These are phyloP conservation scores for Athene cunicularia DNA, from an alignment of 2,113 vertebrate species.

Conservation along the genomic window DNA sequence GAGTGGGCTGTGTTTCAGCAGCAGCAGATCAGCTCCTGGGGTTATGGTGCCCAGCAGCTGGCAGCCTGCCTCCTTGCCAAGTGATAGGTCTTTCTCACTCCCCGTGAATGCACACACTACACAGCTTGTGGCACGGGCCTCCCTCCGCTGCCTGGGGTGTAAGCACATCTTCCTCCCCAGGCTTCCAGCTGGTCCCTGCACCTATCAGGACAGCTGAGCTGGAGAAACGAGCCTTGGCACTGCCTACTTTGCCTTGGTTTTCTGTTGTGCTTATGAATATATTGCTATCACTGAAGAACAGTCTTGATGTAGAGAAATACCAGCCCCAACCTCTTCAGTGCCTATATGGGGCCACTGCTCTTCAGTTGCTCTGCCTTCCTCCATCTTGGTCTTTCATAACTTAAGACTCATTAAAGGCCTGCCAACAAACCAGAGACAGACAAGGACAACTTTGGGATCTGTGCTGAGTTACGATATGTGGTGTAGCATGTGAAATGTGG, in stretches of 20 bases:
- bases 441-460: not conserved
- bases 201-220: not conserved
- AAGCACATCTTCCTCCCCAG: not conserved
- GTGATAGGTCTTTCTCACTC: not conserved
- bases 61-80: not conserved
- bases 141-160: accelerated
- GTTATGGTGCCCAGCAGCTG: not conserved
- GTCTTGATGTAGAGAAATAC: not conserved
- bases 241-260: not conserved
- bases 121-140: not conserved
- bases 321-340: not conserved
- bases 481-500: not conserved
- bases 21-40: accelerated
- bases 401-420: not conserved
- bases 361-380: not conserved
- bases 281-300: not conserved
- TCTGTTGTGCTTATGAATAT: not conserved
- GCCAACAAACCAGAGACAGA: not conserved
- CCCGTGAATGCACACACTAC: too few species aligned
- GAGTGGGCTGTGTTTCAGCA: not conserved
- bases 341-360: not conserved
- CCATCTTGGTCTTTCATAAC: not conserved
- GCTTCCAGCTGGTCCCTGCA: not conserved
- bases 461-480: accelerated
- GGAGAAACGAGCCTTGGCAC: not conserved